Conservation (phyloP, 1,140 invertebrate genomes). For the Zaprionus gabonicus region DNA sequence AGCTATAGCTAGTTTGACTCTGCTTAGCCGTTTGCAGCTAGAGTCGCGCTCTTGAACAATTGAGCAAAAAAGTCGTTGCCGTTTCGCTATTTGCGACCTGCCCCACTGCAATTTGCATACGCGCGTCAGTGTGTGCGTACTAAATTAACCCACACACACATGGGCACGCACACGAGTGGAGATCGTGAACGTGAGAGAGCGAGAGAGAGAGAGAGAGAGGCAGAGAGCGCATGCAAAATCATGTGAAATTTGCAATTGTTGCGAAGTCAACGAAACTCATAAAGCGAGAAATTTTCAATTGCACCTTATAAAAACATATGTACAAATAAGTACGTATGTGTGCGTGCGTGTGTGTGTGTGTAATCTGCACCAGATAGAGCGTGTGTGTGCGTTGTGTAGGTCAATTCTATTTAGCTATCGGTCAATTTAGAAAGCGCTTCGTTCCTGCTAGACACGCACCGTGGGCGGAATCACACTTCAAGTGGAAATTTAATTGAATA, state of each 20-base stretch:
- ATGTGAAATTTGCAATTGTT: constrained; percentile 67
- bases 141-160: constrained; percentile 50
- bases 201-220: constrained; percentile 17
- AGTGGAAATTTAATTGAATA: neutral
- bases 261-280: constrained; percentile 12
- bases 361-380: neutral
- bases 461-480: neutral
- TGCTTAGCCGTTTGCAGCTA: constrained; percentile 34
- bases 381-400: neutral
- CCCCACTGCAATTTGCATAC: constrained; percentile 74
- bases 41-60: constrained; percentile 49
- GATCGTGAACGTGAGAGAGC: constrained; percentile 13
- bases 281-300: constrained; percentile 20
- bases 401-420: constrained; percentile 4
- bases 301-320: constrained; percentile 1
- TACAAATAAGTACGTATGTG: neutral
- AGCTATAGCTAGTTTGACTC: constrained; percentile 23
- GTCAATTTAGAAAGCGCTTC: constrained; percentile 16
- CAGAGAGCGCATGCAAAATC: constrained; percentile 60
- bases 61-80: constrained; percentile 35
- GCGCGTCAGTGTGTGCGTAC: constrained; percentile 51
- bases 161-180: constrained; percentile 23
- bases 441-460: neutral
- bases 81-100: constrained; percentile 69
- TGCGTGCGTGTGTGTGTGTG: neutral